Evolutionary conservation across 2,888 invertebrate species (phyloP), one percentile per base, ranked within the genome.

Genomic region (Meteorus colon): DNA sequence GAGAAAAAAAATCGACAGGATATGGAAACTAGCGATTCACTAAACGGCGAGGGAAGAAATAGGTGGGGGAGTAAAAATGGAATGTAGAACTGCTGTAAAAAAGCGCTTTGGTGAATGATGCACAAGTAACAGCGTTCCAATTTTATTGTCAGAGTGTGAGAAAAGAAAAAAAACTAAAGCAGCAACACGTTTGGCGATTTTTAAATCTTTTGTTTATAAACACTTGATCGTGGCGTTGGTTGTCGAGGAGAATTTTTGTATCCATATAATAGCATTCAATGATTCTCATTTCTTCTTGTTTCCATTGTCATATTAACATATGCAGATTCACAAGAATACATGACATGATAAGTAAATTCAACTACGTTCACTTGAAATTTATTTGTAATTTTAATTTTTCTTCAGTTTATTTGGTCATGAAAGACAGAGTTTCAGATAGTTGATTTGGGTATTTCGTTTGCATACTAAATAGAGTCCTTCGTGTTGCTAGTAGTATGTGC

Each of bases 121-220:
- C 41, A 75, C 65, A 19, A 55, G 24, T n/a, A 37, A 37, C n/a
- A 41, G 24, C 6, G 37, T 59, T 70, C 55, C 55, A 59, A 70
- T 70, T 55, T 51, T 6, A 27, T 29, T 48, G 63, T 24, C 51
- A 74, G 41, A 60, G 14, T 37, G 65, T 60, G 59, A 31, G 51
- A 73, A 65, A 75, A 29, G 68, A 74, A 24, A 24, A 24, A 34
- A 34, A 34, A 34, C 34, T 34, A 34, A 34, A 34, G 34, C 34
- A 34, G 34, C 5, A 34, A 2, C 51, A 45, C 59, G 73, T 48
- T 63, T 45, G 60, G 37, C n/a, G n/a, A 68, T 69, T 73, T 27
- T 79, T 60, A 68, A 67, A 77, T 74, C 68, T 66, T 60, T 67
- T 76, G 76, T 79, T 80, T 80, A 78, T 77, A 80, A 80, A 79